Evolutionary conservation across 2,797 vertebrate species (phyloP).

Genomic region (Gastrophryne carolinensis): DNA sequence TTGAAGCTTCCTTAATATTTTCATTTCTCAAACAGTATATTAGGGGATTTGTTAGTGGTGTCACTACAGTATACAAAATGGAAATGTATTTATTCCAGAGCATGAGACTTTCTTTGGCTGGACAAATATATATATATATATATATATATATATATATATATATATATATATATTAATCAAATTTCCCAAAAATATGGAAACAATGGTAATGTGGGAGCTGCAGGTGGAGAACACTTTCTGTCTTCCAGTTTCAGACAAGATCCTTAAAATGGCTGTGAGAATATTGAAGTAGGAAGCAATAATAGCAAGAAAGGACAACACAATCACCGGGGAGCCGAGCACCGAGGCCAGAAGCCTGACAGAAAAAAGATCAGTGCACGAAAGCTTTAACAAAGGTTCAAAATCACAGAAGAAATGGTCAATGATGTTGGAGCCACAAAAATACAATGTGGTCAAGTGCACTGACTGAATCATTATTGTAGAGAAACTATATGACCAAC

Average conservation of each 20-base stretch:
- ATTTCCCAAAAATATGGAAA: too few relatives aligned
- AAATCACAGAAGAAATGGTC: constrained; percentile 58
- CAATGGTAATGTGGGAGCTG: too few relatives aligned
- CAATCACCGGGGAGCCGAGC: not conserved
- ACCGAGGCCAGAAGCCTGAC: constrained; percentile 7
- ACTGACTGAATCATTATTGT: constrained; percentile 9
- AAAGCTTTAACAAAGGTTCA: constrained; percentile 42
- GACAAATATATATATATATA: too few relatives aligned
- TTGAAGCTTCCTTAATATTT: too few relatives aligned
- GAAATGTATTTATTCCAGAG: too few relatives aligned
- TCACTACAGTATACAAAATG: too few relatives aligned
- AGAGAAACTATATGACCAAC: constrained; percentile 37
- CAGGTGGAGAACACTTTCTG: too few relatives aligned
- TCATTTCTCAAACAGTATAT: too few relatives aligned
- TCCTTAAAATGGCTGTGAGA: constrained; percentile 11
- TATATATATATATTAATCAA: too few relatives aligned
- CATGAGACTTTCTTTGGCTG: too few relatives aligned
- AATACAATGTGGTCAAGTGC: constrained; percentile 39
- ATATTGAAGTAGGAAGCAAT: constrained; percentile 37
- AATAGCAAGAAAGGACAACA: constrained; percentile 26
- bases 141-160: too few relatives aligned
- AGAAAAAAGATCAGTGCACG: constrained; percentile 24
- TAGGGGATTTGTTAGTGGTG: too few relatives aligned
- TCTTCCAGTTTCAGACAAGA: constrained; percentile 35
- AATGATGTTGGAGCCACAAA: constrained; percentile 51